Base-by-base conservation (phyloP, 2,113 vertebrate genomes). In the Pollachius pollachius region DNA sequence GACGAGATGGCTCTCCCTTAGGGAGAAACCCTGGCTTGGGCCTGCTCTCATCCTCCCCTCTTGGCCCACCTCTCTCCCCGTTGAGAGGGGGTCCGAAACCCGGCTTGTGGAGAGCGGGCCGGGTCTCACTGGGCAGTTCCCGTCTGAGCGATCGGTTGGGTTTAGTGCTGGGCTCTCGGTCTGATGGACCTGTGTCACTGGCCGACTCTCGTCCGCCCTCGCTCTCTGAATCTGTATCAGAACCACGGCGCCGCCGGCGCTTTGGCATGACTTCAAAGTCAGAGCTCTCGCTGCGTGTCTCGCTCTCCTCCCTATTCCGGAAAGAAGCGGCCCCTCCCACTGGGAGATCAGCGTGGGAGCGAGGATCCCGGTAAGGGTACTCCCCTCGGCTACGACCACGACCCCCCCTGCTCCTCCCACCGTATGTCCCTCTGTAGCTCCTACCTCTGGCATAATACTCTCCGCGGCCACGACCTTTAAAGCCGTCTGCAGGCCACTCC, bases 181-280 rank as follows among this genome's bases (percentile, higher is more conserved):
- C 96, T 0, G 96, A 97, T 2, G 95, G 92, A 52, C 95, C 94
- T 0, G 96, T 97, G 76, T 99, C 97, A 54, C 97, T 99, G 1
- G 97, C 95, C 0, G 97, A 98, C 85, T 99, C 97, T 0, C 94
- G 91, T 27, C 95, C 91, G 21, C 95, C 91, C 85, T 98, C 97
- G 0, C 96, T 99, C 83, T 99, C 97, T n/a, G 97, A 97, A 81
- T 99, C 97, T 0, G 97, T 97, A 88, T 99, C 95, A 0, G 97
- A 99, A 54, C 96, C 97, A 0, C 95, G 92, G 37, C 96, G 94
- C 0, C 97, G 87, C 5, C 96, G 89, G 2, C 97, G 94, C 76
- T 99, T 99, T 0, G 97, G 97, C 74, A 98, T 90, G 0, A 98
- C 94, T 81, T 99, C 97, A 80, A 97, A 96, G 85, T 99, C 98